Evolutionary conservation across 1,140 invertebrate species (phyloP).

Genomic region (Nilaparvata lugens): DNA sequence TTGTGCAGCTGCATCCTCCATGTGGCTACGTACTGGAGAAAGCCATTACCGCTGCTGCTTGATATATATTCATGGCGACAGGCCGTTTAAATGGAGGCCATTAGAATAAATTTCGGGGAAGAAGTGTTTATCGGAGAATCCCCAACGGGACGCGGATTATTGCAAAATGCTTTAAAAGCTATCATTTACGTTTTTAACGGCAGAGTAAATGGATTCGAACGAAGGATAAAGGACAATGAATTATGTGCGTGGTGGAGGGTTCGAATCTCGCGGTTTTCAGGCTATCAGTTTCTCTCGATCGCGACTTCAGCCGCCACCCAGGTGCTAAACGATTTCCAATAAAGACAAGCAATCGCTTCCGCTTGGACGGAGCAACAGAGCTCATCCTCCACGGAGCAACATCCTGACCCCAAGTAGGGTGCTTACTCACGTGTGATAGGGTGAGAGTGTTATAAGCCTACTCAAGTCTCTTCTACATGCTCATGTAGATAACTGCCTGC

Average conservation of each 20-base stretch:
- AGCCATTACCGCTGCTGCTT: not conserved
- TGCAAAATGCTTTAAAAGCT: slow-evolving; percentile 4
- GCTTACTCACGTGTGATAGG: too few relatives aligned
- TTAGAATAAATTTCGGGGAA: slow-evolving; percentile 5
- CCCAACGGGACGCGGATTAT: not conserved
- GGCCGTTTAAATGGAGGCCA: slow-evolving; percentile 3
- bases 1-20: too few relatives aligned
- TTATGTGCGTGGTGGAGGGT: not conserved
- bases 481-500: too few relatives aligned
- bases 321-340: slow-evolving; percentile 4
- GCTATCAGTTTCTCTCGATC: not conserved
- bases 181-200: slow-evolving; percentile 6
- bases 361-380: too few relatives aligned
- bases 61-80: slow-evolving; percentile 6
- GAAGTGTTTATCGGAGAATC: slow-evolving; percentile 3
- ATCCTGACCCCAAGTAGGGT: too few relatives aligned
- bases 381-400: too few relatives aligned
- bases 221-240: slow-evolving; percentile 3
- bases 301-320: not conserved
- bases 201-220: slow-evolving; percentile 4
- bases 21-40: not conserved
- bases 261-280: not conserved
- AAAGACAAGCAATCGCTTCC: not conserved
- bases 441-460: too few relatives aligned
- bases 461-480: too few relatives aligned